phyloP scores from a whole-genome alignment of 2,113 vertebrate species.

The Coryphaenoides rupestris region DNA sequence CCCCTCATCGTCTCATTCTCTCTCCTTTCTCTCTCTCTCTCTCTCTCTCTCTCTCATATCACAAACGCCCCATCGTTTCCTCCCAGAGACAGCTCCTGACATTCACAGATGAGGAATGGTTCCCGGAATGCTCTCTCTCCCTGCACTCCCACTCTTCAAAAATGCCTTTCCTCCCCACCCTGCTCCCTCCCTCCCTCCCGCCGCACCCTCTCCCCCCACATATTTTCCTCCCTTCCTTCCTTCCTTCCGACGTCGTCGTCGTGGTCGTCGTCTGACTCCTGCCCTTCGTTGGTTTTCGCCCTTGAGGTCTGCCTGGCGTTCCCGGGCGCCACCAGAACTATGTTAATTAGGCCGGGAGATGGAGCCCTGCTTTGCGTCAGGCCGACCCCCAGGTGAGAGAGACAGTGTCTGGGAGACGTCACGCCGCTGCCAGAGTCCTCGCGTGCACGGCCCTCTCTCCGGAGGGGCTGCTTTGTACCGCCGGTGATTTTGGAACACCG shows the following conservation, averaged over 20 bases:
- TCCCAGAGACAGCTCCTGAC: constrained; percentile 58
- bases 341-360: constrained; percentile 51
- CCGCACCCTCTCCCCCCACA: neutral
- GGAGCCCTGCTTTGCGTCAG: constrained; percentile 5
- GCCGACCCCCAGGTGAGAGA: too few species aligned
- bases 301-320: constrained; percentile 38
- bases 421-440: too few species aligned
- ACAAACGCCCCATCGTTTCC: constrained; percentile 48
- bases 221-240: neutral
- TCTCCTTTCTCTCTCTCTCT: too few species aligned
- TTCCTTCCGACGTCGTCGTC: too few species aligned
- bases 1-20: too few species aligned
- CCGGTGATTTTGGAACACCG: too few species aligned
- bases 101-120: constrained; percentile 60
- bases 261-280: neutral
- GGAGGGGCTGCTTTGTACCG: too few species aligned
- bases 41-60: neutral
- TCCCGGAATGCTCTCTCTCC: constrained; percentile 26
- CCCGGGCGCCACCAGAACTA: constrained; percentile 24
- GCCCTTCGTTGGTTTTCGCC: constrained; percentile 32
- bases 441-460: too few species aligned
- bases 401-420: too few species aligned
- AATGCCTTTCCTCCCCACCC: neutral
- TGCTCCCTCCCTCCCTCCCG: constrained; percentile 1
- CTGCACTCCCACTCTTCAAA: constrained; percentile 12